Base-by-base conservation (phyloP, 1,140 invertebrate species). In the Homalodisca vitripennis region DNA sequence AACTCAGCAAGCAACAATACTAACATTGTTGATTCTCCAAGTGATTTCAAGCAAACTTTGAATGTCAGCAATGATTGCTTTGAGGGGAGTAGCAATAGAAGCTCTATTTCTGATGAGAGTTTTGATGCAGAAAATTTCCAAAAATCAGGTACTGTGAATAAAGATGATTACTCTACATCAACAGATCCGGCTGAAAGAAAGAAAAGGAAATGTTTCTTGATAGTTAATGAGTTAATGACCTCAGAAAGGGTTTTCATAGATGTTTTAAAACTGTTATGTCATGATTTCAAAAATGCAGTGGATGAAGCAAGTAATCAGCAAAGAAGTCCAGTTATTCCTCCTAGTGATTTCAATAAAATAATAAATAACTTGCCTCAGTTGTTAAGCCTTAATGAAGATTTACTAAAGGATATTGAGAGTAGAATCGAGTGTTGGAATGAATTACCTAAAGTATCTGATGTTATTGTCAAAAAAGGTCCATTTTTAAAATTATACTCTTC, bases 401-500 rank as follows among this genome's bases (percentile, higher is more conserved):
- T 92, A 1, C 77, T 91, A 6, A 80, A 82, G 26, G 88, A 91
- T 77, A 78, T 92, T 26, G 82, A 87, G 72, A 79, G 82, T 24
- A 79, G 90, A 70, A 82, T 91, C 71, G 75, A 82, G 34, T 80
- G 82, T 66, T 92, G 89, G 89, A 79, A 84, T 14, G 75, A 78
- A 22, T 77, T 83, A 70, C 82, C 82, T 3, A 84, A 84, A 78
- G 86, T 92, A 67, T 83, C 89, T n/a, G 89, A 92, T 78, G 85
- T 92, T 17, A 88, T 92, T 78, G 86, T 90, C 17, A 87, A 85
- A 74, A 90, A 89, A 76, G 90, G 89, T 26, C 89, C 89, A 1
- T 92, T 91, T 78, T 79, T 92, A 0, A 92, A 91, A 78, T 81
- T 91, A 73, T 92, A 91, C 71, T 86, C 89, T 0, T 82, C 84